These are phyloP conservation scores for Pseudopleuronectes americanus DNA, from an alignment of 2,797 vertebrate genomes.

Conservation along the genomic window DNA sequence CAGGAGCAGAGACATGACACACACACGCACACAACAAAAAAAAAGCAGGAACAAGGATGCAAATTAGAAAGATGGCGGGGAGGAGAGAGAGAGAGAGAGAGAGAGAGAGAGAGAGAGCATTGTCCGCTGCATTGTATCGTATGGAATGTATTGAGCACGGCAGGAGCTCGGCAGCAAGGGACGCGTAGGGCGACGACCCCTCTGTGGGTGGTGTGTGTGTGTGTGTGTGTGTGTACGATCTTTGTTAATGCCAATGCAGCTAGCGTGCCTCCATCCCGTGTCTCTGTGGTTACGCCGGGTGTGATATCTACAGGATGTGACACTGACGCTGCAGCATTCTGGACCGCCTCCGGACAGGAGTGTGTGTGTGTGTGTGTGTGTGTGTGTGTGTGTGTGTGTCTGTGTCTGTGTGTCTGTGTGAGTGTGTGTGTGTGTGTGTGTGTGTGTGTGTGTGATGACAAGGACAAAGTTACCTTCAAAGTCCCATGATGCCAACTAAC, in stretches of 20 bases:
- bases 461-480: constrained; percentile 83
- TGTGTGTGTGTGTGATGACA: constrained; percentile 60
- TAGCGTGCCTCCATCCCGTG: constrained; percentile 62
- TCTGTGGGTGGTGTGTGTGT: constrained; percentile 21
- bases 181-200: constrained; percentile 33
- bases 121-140: constrained; percentile 58
- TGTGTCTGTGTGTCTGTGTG: constrained; percentile 17
- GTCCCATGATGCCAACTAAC: constrained; percentile 75
- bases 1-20: constrained; percentile 51
- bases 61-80: constrained; percentile 65
- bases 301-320: constrained; percentile 81
- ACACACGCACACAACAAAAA: background rate
- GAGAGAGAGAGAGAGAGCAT: constrained; percentile 34
- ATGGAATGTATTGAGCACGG: constrained; percentile 49
- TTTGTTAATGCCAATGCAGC: constrained; percentile 70
- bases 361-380: background rate
- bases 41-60: constrained; percentile 59
- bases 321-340: constrained; percentile 74
- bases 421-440: constrained; percentile 18
- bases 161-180: constrained; percentile 33
- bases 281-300: constrained; percentile 65
- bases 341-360: constrained; percentile 68
- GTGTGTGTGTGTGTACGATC: constrained; percentile 36
- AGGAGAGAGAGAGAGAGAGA: constrained; percentile 15
- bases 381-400: constrained; percentile 19